phyloP scores from a whole-genome alignment of 1,140 invertebrate species.

The Drosophila rufa region DNA sequence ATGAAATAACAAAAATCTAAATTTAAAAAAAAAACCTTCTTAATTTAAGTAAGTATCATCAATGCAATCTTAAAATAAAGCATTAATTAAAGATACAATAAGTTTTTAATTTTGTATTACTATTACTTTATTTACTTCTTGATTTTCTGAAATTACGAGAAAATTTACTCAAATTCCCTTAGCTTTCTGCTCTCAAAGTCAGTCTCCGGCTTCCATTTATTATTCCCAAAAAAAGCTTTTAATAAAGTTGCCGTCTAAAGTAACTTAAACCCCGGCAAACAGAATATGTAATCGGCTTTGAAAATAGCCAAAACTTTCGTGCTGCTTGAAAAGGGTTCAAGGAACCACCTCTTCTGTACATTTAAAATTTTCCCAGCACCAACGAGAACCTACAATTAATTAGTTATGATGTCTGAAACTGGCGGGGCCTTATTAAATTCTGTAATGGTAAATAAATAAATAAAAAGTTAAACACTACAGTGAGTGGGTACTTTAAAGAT shows the following conservation, averaged over 20 bases:
- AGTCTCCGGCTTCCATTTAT: neutral
- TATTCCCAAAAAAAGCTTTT: constrained; percentile 20
- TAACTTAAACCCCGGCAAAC: constrained; percentile 6
- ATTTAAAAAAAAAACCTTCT: no score
- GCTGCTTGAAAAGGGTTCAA: constrained; percentile 7
- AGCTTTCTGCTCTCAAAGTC: neutral
- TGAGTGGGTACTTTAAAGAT: constrained; percentile 26
- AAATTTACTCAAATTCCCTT: no score
- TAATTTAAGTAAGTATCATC: no score
- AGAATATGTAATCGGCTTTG: constrained; percentile 21
- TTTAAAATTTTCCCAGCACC: neutral
- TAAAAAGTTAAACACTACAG: neutral
- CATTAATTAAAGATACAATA: no score
- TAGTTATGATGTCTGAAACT: constrained; percentile 5
- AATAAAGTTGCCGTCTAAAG: constrained; percentile 14
- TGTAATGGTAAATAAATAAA: constrained; percentile 10
- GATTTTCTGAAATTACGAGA: no score
- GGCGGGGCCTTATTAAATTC: constrained; percentile 2
- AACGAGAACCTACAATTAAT: neutral
- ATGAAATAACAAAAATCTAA: no score
- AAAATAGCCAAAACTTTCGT: constrained; percentile 7
- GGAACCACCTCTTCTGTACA: neutral
- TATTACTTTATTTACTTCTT: no score
- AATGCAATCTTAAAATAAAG: no score
- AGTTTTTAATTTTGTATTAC: no score